Evolutionary conservation across 2,888 invertebrate genomes (phyloP).

Genomic region (Drosophila limbata): DNA sequence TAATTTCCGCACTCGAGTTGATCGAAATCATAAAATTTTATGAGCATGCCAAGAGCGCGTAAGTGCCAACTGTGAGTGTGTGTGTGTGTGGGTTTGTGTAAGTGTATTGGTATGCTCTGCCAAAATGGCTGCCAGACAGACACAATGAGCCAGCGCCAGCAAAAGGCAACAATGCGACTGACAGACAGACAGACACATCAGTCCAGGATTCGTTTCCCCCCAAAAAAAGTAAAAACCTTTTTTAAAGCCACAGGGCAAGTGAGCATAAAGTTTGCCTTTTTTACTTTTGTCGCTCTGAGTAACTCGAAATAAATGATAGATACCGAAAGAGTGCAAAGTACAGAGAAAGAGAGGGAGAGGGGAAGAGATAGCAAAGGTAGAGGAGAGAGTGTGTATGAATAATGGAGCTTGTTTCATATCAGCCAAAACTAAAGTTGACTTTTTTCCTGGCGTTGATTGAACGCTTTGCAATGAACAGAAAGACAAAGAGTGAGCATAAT

Average conservation of each 20-base stretch:
- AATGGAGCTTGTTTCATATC: conserved; percentile 58
- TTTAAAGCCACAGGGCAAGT: conserved; percentile 70
- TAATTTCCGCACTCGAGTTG: conserved; percentile 83
- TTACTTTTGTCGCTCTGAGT: conserved; percentile 20
- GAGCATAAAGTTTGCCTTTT: conserved; percentile 60
- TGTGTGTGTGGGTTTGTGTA: conserved; percentile 22
- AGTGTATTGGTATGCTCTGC: conserved; percentile 27
- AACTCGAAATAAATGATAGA: conserved; percentile 46
- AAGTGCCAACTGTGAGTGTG: conserved; percentile 50
- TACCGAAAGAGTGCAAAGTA: background rate
- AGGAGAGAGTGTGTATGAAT: conserved; percentile 39
- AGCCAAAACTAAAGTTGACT: conserved; percentile 62
- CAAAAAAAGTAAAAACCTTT: conserved; percentile 40
- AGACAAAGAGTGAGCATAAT: background rate
- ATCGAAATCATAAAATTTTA: conserved; percentile 83
- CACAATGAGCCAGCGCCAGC: conserved; percentile 39
- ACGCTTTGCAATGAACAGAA: conserved; percentile 22
- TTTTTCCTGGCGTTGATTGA: conserved; percentile 60
- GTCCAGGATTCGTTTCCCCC: conserved; percentile 6
- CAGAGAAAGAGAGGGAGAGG: conserved; percentile 1
- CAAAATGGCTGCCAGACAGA: conserved; percentile 59
- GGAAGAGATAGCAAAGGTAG: background rate
- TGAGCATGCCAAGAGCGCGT: conserved; percentile 73
- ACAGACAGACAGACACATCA: conserved; percentile 38
- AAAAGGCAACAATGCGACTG: conserved; percentile 66